These are phyloP conservation scores for mouse (Mus musculus) DNA, from an alignment of 2,113 vertebrate genomes.

Conservation along the genomic window GRCm39 chr7:117237501-117238000, in stretches of 20 bases:
- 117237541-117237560: no score
- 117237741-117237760: not conserved
- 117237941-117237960: fast-evolving
- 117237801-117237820: not conserved
- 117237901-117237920: not conserved
- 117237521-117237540: no score
- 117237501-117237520: no score
- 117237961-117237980: not conserved
- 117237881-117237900: no score
- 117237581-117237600: not conserved
- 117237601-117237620: not conserved
- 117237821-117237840: not conserved
- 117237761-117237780: not conserved
- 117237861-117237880: not conserved
- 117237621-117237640: no score
- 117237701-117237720: not conserved
- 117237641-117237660: not conserved
- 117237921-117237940: not conserved
- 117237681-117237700: no score
- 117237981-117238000: fast-evolving
- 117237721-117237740: not conserved
- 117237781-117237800: not conserved
- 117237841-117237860: not conserved
- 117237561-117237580: not conserved
- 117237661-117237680: no score